Base-by-base conservation (phyloP, 2,113 vertebrate species). In the Oophaga pumilio region DNA sequence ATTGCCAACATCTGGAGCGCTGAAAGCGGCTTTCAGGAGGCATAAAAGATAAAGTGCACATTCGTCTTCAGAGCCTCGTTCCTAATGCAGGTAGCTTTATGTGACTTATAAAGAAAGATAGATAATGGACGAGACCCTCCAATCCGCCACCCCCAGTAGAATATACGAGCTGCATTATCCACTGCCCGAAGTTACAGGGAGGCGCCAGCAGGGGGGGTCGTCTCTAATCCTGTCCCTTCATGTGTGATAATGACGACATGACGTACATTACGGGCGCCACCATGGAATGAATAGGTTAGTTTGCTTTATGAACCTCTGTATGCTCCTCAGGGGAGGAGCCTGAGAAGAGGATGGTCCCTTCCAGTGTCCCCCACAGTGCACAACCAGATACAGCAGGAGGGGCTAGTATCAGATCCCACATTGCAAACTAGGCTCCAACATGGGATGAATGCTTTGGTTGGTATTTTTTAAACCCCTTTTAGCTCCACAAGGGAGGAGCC, bases 1-100 rank as follows among this genome's bases (percentile, higher is more conserved):
- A 87, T 76, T 87, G 86, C 68, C 69, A 53, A 87, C 86, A 87
- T 87, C 86, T 87, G 86, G 86, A 82, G 86, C 9, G 68, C 79
- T 66, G 86, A 82, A 79, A 76, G 62, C 26, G 79, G 14, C 86
- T 76, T 83, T 87, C 78, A 87, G 53, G 83, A 76, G 86, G 33
- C 77, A 87, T 87, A 87, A 82, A 87, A 87, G 81, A 87, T 87
- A 82, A 87, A 87, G 86, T 76, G 79, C 69, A 56, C 56, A 87
- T 87, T 87, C 83, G 86, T 82, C 69, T 87, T 87, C 60, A 50
- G 33, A 73, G 79, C 17, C 86, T 87, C 85, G 76, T 87, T 56
- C 66, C 56, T 57, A 66, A 60, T 76, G 80, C 86, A 87, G 79
- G 86, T 87, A 87, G n/a, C 57, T 81, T 87, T 83, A 87, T 87